These are phyloP conservation scores for Stegodyphus dumicola DNA, from an alignment of 1,140 invertebrate genomes.

Conservation along the genomic window DNA sequence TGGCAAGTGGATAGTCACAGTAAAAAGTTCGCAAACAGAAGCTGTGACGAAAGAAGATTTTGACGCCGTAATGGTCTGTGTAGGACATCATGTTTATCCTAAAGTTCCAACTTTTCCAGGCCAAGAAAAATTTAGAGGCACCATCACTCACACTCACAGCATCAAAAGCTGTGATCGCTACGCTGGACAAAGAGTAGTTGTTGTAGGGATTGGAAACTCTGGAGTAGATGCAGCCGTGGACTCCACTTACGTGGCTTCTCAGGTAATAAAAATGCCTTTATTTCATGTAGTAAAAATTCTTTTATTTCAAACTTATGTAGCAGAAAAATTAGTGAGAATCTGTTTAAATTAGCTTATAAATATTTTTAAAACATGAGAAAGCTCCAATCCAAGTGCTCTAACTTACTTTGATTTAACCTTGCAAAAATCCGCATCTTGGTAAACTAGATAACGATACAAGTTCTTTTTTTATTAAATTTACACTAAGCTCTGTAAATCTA, in stretches of 20 bases:
- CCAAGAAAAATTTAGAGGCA: slow-evolving; percentile 69
- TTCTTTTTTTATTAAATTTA: too few species aligned
- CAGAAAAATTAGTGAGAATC: background rate
- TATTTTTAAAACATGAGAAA: too few species aligned
- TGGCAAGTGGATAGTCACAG: slow-evolving; percentile 66
- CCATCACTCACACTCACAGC: slow-evolving; percentile 68
- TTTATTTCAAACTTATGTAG: background rate
- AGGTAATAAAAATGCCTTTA: slow-evolving; percentile 40
- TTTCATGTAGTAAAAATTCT: too few species aligned
- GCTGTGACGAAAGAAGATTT: slow-evolving; percentile 62
- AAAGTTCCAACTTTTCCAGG: slow-evolving; percentile 49
- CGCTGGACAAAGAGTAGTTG: slow-evolving; percentile 66
- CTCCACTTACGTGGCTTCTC: slow-evolving; percentile 49
- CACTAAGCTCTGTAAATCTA: too few species aligned
- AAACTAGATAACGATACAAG: too few species aligned
- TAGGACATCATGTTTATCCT: slow-evolving; percentile 65
- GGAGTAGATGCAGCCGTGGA: slow-evolving; percentile 63
- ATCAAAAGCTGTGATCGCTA: slow-evolving; percentile 65
- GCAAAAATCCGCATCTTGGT: too few species aligned
- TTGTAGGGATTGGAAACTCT: slow-evolving; percentile 67
- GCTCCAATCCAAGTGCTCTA: too few species aligned
- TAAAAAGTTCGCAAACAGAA: slow-evolving; percentile 53
- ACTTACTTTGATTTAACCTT: too few species aligned
- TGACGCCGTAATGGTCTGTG: slow-evolving; percentile 65
- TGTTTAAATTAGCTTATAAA: too few species aligned